Evolutionary conservation across 2,797 vertebrate genomes (phyloP).

Genomic region (Gallinago solitaria): DNA sequence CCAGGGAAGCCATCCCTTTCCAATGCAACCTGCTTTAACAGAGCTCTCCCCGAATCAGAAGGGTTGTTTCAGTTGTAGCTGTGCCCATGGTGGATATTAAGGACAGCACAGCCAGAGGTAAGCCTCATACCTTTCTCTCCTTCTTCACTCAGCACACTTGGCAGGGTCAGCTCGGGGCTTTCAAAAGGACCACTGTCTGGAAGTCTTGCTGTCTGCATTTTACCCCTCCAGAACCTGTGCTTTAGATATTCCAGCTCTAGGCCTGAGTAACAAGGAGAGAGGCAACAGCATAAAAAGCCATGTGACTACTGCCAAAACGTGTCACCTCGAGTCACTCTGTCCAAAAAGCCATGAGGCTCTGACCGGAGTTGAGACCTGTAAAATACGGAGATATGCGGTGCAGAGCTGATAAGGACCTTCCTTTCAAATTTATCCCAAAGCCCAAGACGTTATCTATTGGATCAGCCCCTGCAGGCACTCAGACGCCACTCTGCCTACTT

Average conservation of each 20-base stretch:
- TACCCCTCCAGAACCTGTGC: neutral
- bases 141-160: neutral
- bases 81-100: neutral
- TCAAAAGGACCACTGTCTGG: neutral
- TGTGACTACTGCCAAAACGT: neutral
- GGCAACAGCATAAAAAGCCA: neutral
- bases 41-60: neutral
- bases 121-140: neutral
- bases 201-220: neutral
- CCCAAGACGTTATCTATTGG: constrained; percentile 21
- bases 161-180: neutral
- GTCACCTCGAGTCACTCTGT: neutral
- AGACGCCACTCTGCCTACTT: constrained; percentile 65
- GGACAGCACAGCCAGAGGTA: neutral
- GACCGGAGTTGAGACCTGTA: neutral
- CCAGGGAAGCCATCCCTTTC: neutral
- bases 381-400: neutral
- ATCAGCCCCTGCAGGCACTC: constrained; percentile 27
- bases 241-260: neutral
- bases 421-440: constrained; percentile 33
- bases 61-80: neutral
- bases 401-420: constrained; percentile 34
- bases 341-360: neutral
- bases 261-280: neutral
- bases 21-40: neutral